phyloP scores from a whole-genome alignment of 2,888 invertebrate species.

The Pristionchus fissidentatus region DNA sequence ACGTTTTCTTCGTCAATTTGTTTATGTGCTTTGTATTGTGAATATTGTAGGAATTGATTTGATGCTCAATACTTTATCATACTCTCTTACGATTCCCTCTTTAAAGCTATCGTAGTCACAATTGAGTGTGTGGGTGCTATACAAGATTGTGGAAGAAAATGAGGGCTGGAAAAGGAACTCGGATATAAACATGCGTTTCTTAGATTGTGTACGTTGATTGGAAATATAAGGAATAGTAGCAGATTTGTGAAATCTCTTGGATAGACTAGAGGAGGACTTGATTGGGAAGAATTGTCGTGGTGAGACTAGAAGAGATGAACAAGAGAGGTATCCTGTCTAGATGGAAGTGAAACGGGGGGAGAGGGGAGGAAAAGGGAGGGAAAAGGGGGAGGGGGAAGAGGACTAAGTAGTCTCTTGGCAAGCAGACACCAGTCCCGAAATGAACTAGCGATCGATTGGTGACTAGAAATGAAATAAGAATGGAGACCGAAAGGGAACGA shows the following conservation, averaged over 20 bases:
- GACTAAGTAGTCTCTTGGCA: constrained; percentile 34
- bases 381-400: not conserved
- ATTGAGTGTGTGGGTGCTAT: constrained; percentile 19
- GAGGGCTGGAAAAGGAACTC: not conserved
- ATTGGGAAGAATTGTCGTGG: constrained; percentile 6
- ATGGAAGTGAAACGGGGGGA: not conserved
- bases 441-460: not conserved
- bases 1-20: too few relatives aligned
- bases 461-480: too few relatives aligned
- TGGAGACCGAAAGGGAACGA: too few relatives aligned
- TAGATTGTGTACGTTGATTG: constrained; percentile 28
- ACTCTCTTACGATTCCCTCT: constrained; percentile 35
- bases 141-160: not conserved
- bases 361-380: not conserved
- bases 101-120: constrained; percentile 35
- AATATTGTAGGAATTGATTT: too few relatives aligned
- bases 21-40: too few relatives aligned
- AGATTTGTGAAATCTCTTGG: not conserved
- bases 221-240: not conserved
- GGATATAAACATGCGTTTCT: not conserved
- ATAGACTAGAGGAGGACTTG: constrained; percentile 25
- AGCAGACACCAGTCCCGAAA: not conserved
- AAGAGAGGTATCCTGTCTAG: constrained; percentile 26
- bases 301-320: not conserved
- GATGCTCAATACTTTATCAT: constrained; percentile 26